A percentile compares a stretch with the other conserved stretches of the same genome.
These are phyloP conservation scores for Campylorhamphus procurvoides DNA, from an alignment of 2,113 vertebrate genomes.

Conservation along the genomic window DNA sequence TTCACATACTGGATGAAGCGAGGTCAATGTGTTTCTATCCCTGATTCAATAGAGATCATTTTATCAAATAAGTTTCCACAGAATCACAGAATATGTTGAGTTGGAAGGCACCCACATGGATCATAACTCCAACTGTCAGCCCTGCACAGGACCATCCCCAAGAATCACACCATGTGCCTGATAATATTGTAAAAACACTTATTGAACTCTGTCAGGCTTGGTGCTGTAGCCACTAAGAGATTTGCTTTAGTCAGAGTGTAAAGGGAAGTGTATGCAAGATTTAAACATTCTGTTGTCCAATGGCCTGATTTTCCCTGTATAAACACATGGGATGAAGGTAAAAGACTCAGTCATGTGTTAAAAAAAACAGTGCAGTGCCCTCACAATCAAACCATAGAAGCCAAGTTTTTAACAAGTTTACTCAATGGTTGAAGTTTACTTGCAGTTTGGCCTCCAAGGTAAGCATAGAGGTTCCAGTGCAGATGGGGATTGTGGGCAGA, in stretches of 20 bases:
- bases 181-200: not conserved
- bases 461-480: not conserved
- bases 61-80: not conserved
- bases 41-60: not conserved
- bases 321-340: conserved; percentile 16
- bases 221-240: not conserved
- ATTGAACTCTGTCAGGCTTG: not conserved
- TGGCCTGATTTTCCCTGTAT: not conserved
- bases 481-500: not conserved
- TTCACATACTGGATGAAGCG: not conserved
- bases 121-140: not conserved
- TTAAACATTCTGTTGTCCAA: not conserved
- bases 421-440: not conserved
- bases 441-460: not conserved
- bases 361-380: not conserved
- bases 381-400: not conserved
- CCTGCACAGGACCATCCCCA: not conserved
- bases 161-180: not conserved
- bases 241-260: not conserved
- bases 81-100: not conserved
- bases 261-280: not conserved
- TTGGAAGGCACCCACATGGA: not conserved
- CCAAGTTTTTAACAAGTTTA: conserved; percentile 32
- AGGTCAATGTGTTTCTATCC: not conserved
- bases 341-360: conserved; percentile 45